Evolutionary conservation across 2,888 invertebrate genomes (phyloP), one percentile per base, ranked within the genome.

Genomic region (Agrotis exclamationis): DNA sequence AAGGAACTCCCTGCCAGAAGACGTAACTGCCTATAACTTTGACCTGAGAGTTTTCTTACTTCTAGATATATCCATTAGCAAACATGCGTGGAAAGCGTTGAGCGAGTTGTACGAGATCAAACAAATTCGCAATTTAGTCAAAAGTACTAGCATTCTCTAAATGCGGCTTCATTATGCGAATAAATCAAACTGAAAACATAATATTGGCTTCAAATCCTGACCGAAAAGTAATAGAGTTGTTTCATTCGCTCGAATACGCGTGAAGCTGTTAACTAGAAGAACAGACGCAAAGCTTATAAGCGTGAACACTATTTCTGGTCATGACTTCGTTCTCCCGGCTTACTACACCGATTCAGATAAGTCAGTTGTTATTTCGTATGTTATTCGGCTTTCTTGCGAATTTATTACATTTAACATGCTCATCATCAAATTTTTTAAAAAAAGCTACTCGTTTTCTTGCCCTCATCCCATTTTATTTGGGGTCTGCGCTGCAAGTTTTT

Each of bases 301-400:
- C 78, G 64, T 74, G 69, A 80, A 80, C 45, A 80, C 80, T 74
- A 67, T 70, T 78, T 78, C 70, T 56, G 45, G 70, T 70, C 51
- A 54, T 65, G 64, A 70, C 65, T 78, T 76, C 65, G 76, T 66
- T 70, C 53, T 59, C 54, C 22, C 59, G 58, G 54, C 54, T 74
- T 60, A 78, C 20, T 59, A 48, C 44, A 58, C 33, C 24, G 22
- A 33, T 59, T 67, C 33, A 63, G 33, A 62, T 59, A 63, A 72
- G n/a, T 77, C n/a, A 14, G 70, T 58, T 53, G 47, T 70, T 74
- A 48, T 56, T 76, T 76, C 48, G 33, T 70, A 24, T 48, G 20
- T 28, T 57, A 60, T 60, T 18, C 33, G 18, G 13, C 24, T 22
- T 60, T 53, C 24, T 24, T 33, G 14, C n/a, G n/a, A 44, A 50